phyloP scores from a whole-genome alignment of 2,797 vertebrate genomes.

The Anisognathus igniventris region DNA sequence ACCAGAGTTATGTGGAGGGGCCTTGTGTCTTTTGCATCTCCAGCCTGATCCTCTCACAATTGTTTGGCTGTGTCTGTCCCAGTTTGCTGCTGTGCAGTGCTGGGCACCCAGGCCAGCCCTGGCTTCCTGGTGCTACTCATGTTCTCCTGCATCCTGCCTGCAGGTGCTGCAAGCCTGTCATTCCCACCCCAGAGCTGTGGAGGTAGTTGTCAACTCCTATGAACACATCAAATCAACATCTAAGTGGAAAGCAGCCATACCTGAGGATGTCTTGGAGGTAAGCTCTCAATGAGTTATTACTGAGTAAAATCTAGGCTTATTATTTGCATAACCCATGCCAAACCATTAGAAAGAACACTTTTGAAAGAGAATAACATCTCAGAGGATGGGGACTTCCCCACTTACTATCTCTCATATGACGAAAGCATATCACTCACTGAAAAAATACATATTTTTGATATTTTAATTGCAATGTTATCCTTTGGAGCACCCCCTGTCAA shows the following conservation, averaged over 20 bases:
- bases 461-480: neutral
- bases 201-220: constrained; percentile 88
- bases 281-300: neutral
- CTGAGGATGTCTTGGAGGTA: constrained; percentile 86
- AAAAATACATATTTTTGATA: neutral
- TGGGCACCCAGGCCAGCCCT: neutral
- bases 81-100: neutral
- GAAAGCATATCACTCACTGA: neutral
- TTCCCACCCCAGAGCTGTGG: constrained; percentile 83
- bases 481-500: neutral
- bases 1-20: neutral
- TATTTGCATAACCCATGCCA: neutral
- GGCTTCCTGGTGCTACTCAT: neutral
- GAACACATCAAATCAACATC: constrained; percentile 82
- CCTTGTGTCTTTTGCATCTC: neutral
- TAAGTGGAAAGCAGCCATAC: constrained; percentile 88
- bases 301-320: neutral
- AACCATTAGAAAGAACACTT: neutral
- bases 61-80: neutral
- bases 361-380: neutral
- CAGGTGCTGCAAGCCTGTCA: constrained; percentile 90
- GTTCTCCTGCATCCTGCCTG: neutral
- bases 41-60: accelerated
- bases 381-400: neutral
- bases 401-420: neutral